These are phyloP conservation scores for Mylabris sibirica DNA, from an alignment of 2,888 invertebrate genomes.

Conservation along the genomic window DNA sequence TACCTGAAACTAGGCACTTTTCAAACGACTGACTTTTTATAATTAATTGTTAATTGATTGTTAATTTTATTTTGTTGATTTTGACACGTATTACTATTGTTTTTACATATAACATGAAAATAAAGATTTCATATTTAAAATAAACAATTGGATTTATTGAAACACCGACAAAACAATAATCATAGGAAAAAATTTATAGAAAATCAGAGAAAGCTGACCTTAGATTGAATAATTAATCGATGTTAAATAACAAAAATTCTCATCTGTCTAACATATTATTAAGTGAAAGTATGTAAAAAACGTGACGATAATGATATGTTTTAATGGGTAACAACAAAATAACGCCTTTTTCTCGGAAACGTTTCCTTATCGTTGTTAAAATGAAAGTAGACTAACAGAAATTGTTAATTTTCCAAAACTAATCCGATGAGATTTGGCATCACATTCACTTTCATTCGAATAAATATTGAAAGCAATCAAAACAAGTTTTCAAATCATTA, in stretches of 20 bases:
- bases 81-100: neutral
- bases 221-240: neutral
- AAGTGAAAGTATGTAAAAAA: neutral
- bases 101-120: neutral
- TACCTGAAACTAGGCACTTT: neutral
- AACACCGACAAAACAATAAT: neutral
- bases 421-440: too few species aligned
- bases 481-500: too few species aligned
- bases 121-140: neutral
- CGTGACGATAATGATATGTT: neutral
- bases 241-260: neutral
- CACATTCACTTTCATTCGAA: too few species aligned
- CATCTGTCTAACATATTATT: neutral
- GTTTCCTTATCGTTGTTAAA: neutral
- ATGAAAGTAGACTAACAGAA: neutral
- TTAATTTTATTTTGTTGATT: conserved; percentile 2
- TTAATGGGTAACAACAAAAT: neutral
- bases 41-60: neutral
- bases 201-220: neutral
- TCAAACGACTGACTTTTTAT: neutral
- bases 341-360: neutral
- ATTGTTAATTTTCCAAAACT: neutral
- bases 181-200: neutral
- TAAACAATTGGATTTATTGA: neutral
- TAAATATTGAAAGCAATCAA: too few species aligned